phyloP scores from a whole-genome alignment of 1,140 invertebrate genomes.

The Conus betulinus region DNA sequence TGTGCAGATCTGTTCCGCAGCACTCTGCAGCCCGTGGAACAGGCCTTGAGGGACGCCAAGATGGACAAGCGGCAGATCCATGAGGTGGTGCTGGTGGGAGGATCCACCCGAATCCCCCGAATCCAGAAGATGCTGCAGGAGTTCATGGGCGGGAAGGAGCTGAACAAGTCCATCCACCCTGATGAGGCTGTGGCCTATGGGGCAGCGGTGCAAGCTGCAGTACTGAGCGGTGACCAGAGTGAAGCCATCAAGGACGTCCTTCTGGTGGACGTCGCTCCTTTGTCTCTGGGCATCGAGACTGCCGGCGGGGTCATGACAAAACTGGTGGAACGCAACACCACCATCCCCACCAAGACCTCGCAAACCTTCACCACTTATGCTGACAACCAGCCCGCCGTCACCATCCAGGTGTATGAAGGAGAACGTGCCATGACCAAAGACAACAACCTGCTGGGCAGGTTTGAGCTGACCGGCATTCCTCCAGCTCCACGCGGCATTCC shows the following conservation, averaged over 20 bases:
- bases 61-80: constrained; percentile 76
- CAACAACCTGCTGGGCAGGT: constrained; percentile 91
- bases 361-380: constrained; percentile 71
- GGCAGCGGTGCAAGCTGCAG: constrained; percentile 78
- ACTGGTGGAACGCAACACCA: constrained; percentile 77
- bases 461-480: constrained; percentile 93
- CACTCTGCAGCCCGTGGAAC: constrained; percentile 95
- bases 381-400: constrained; percentile 85
- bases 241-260: constrained; percentile 69
- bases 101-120: constrained; percentile 83
- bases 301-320: constrained; percentile 45
- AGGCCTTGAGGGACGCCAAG: constrained; percentile 72
- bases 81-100: constrained; percentile 81
- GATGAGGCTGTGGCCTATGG: constrained; percentile 79
- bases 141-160: constrained; percentile 79
- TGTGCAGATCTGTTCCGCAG: constrained; percentile 90
- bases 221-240: constrained; percentile 65
- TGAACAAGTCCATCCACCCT: constrained; percentile 66
- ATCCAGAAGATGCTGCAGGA: constrained; percentile 95
- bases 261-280: constrained; percentile 77
- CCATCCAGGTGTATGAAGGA: constrained; percentile 85
- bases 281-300: constrained; percentile 80
- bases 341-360: constrained; percentile 71
- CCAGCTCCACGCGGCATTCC: constrained; percentile 93
- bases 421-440: constrained; percentile 90